phyloP scores from a whole-genome alignment of 2,888 invertebrate genomes.

The Cremastobaeus sp. region DNA sequence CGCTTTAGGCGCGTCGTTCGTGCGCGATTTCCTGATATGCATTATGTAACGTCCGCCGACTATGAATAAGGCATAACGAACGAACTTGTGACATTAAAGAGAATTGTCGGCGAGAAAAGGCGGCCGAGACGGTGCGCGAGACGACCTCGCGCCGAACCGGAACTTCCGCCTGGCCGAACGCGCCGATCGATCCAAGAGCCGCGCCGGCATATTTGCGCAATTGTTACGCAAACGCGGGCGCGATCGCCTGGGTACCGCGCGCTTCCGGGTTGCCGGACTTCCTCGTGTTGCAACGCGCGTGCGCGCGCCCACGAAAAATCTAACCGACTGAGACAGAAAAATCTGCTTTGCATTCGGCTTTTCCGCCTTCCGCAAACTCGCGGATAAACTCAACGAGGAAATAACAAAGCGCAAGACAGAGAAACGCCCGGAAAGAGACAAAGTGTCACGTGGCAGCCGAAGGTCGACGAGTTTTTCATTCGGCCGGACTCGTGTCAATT shows the following conservation, averaged over 20 bases:
- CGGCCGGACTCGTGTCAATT: too few species aligned
- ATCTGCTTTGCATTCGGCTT: too few species aligned
- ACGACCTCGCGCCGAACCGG: conserved; percentile 52
- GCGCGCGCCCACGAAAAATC: conserved; percentile 16
- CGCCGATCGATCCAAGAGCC: conserved; percentile 17
- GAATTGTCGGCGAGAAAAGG: conserved; percentile 54
- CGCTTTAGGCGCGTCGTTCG: background rate
- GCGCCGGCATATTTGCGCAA: conserved; percentile 41
- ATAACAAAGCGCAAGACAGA: too few species aligned
- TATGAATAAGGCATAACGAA: conserved; percentile 66
- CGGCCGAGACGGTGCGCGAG: conserved; percentile 25
- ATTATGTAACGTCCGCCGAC: conserved; percentile 61
- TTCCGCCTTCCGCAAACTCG: background rate
- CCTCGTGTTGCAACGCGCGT: conserved; percentile 34
- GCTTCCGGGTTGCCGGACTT: conserved; percentile 47
- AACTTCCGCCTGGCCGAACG: conserved; percentile 51
- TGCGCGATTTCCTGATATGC: conserved; percentile 55
- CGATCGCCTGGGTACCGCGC: conserved; percentile 5
- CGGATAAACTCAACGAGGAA: too few species aligned
- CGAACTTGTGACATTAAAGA: conserved; percentile 67
- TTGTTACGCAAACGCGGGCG: conserved; percentile 42
- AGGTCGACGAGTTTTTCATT: too few species aligned
- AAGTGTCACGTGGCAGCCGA: too few species aligned
- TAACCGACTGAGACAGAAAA: too few species aligned
- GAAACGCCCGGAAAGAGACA: too few species aligned